Base-by-base conservation (phyloP, 2,113 vertebrate genomes). In the Aramus guarauna region DNA sequence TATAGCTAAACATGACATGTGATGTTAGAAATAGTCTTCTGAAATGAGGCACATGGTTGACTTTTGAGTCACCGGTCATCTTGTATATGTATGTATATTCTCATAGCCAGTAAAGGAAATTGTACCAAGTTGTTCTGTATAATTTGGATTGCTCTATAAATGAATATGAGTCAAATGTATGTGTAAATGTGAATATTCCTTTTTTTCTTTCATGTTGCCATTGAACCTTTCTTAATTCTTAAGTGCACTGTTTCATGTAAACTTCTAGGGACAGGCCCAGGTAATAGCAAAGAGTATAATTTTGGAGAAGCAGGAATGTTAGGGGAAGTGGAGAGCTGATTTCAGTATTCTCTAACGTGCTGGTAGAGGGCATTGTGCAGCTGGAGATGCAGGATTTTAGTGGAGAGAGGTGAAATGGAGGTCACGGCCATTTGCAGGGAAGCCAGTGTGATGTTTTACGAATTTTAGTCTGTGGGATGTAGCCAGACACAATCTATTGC, bases 351-450 rank as follows among this genome's bases (percentile, higher is more conserved):
- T 85, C 12, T 52, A 4, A 8, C 0, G 0, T 1, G 7, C 30
- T 91, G 62, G 77, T 75, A 79, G 92, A 94, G 92, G 71, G 71
- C 88, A 85, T 83, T 63, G 75, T 95, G 85, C 74, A 92, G 71
- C 63, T 85, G 82, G 90, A 96, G 88, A 69, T 62, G 75, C 55
- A 90, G 62, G 58, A 79, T 85, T 91, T 79, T 17, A 85, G 63
- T 74, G 63, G 75, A 86, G 78, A 88, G 90, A 93, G 96, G 95
- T 96, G 95, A 96, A 95, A 90, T 90, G 82, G 85, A 97, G 95
- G 95, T 96, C 96, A 88, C 1, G 3, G 88, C 82, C 90, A 80
- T 96, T 94, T 95, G 32, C 79, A 83, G 74, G 71, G 60, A 90
- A 93, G 78, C 79, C 90, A 90, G 0, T 37, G 77, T 67, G 60